Conservation (phyloP, 2,888 invertebrate genomes). For the Chironomus riparius region DNA sequence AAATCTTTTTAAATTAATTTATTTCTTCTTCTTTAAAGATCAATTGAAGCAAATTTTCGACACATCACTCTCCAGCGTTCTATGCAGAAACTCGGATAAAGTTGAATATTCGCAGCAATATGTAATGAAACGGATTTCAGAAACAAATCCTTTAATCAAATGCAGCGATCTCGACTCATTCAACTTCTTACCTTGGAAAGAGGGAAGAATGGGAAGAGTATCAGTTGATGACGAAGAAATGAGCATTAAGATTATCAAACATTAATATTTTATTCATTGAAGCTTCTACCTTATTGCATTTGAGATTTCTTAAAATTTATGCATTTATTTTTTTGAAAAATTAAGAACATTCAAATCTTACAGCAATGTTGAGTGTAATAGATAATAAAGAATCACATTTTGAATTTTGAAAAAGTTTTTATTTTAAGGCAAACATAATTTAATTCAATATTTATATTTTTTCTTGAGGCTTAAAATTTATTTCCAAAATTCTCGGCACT, state of each 20-base stretch:
- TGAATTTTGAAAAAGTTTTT: too few relatives aligned
- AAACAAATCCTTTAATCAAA: conserved; percentile 51
- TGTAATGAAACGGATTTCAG: conserved; percentile 56
- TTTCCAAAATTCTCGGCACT: too few relatives aligned
- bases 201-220: conserved; percentile 12
- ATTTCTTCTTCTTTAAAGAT: conserved; percentile 38
- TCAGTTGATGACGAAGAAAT: neutral
- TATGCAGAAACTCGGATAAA: conserved; percentile 67
- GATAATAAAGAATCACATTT: too few relatives aligned
- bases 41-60: conserved; percentile 75
- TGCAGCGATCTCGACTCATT: conserved; percentile 54
- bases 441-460: too few relatives aligned
- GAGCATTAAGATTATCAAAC: neutral
- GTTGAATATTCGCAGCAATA: conserved; percentile 53
- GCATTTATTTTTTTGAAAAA: too few relatives aligned
- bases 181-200: conserved; percentile 51
- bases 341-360: too few relatives aligned
- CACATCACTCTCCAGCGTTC: conserved; percentile 60
- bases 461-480: too few relatives aligned
- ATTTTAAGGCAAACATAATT: too few relatives aligned
- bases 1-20: neutral
- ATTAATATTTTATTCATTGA: too few relatives aligned
- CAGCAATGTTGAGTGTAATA: too few relatives aligned
- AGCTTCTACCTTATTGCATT: neutral
- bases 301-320: conserved; percentile 1